Base-by-base conservation (phyloP, 2,888 invertebrate species). In the Cantharis rufa region DNA sequence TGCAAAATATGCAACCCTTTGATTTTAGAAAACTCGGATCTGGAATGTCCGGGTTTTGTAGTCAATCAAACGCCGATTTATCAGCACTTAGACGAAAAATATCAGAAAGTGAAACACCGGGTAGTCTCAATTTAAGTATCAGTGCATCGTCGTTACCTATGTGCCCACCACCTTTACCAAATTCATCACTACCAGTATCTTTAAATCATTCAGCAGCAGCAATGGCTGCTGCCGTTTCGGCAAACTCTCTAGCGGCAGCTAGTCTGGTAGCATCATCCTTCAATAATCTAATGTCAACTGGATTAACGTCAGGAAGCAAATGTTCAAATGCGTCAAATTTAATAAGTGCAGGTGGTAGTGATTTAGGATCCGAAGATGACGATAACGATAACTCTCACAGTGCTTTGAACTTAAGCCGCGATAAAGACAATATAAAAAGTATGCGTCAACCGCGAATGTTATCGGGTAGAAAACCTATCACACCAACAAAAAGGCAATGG, bases 1-100 rank as follows among this genome's bases (percentile, higher is more conserved):
- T 98, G 69, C 97, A 97, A 89, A 97, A 94, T 84, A 97, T 98
- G 97, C 97, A 98, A 86, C 97, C 98, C 0, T 97, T 97, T 87
- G 97, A 98, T 87, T 97, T 95, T 86, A 92, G 97, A 28, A 96
- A 96, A 86, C 89, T 94, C 74, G 92, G 93, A 77, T 91, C 92
- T 81, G 90, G 90, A 9, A 84, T 91, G 3, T 91, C 92, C 79
- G 90, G 92, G 84, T 89, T 90, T 83, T 88, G 88, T 88, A 90
- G 83, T 89, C 85, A 89, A 81, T 86, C 89, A 66, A 83, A 87
- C 81, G 84, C 86, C 71, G 86, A 87, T 71, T 68, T 84, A 27
- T 81, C 84, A 15, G 85, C 84, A 72, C 87, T 87, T 74, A 89
- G 90, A 27, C 86, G 90, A 83, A 90, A 91, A 81, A 90, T 90